Conservation (phyloP, 64 coral and sea anemone species). For the Actinia equina region DNA sequence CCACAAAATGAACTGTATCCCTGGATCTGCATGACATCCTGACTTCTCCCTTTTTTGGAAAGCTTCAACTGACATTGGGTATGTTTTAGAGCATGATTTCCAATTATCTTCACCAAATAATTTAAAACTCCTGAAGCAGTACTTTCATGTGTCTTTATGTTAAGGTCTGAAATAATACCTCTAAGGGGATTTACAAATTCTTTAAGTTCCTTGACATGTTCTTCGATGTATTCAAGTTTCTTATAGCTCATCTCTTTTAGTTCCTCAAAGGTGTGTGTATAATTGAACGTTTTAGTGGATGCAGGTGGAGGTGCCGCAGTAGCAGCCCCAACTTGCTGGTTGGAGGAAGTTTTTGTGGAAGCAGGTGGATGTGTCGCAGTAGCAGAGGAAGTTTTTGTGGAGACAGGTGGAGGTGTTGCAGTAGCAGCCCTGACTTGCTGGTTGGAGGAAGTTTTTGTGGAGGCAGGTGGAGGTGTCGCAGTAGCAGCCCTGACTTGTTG, state of each 20-base stretch:
- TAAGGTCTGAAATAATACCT: neutral
- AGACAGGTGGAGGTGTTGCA: too few species aligned
- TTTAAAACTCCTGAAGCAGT: neutral
- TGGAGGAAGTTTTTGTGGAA: too few species aligned
- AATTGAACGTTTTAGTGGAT: neutral
- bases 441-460: too few species aligned
- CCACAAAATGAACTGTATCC: conserved; percentile 4
- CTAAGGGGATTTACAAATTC: neutral
- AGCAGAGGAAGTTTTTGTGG: too few species aligned
- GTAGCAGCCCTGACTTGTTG: too few species aligned
- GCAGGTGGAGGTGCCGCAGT: too few species aligned
- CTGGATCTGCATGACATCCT: neutral
- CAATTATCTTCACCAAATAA: neutral
- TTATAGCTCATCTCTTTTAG: neutral
- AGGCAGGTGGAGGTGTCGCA: too few species aligned
- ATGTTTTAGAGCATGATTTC: neutral
- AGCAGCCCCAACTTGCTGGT: too few species aligned
- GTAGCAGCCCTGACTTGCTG: too few species aligned
- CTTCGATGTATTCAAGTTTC: neutral
- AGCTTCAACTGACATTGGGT: neutral
- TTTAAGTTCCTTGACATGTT: neutral
- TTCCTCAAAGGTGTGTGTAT: neutral
- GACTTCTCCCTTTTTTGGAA: neutral
- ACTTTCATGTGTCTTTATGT: neutral
- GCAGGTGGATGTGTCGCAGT: neutral